Conservation (phyloP, 2,888 invertebrate genomes). For the Listrodromus nycthemerus region DNA sequence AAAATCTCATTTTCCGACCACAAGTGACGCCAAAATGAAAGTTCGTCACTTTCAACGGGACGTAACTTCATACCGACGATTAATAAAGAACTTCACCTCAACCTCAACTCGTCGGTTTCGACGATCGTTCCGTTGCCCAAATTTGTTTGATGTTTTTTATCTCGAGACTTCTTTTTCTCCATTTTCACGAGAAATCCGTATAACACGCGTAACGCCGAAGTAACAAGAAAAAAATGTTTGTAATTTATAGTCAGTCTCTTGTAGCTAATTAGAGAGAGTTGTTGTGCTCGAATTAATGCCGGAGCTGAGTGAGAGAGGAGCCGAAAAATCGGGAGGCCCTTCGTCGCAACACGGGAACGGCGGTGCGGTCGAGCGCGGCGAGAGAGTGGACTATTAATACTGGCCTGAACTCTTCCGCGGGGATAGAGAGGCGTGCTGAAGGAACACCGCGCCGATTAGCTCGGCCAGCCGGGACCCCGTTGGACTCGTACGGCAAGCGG, state of each 20-base stretch:
- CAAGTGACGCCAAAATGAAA: no score
- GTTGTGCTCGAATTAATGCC: conserved; percentile 26
- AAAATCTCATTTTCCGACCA: no score
- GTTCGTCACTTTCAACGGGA: no score
- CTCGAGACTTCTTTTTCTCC: background rate
- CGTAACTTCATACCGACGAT: no score
- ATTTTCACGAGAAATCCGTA: conserved; percentile 40
- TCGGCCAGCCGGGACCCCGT: conserved; percentile 67
- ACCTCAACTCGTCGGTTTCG: conserved; percentile 29
- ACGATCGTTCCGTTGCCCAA: conserved; percentile 50
- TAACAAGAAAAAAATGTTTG: conserved; percentile 11
- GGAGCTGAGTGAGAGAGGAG: conserved; percentile 22
- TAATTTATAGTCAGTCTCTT: conserved; percentile 18
- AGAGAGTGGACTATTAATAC: conserved; percentile 60
- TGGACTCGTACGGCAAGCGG: conserved; percentile 57
- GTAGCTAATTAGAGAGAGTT: conserved; percentile 39
- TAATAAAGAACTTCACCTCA: no score
- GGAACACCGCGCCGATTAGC: conserved; percentile 78
- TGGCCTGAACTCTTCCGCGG: conserved; percentile 54
- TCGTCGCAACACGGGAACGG: conserved; percentile 29
- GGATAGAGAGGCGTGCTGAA: conserved; percentile 75
- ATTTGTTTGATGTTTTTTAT: no score
- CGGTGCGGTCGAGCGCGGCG: conserved; percentile 36
- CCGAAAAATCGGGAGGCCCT: conserved; percentile 42
- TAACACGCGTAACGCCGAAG: background rate